phyloP scores from a whole-genome alignment of 2,888 invertebrate genomes.

The Dryococelus australis region DNA sequence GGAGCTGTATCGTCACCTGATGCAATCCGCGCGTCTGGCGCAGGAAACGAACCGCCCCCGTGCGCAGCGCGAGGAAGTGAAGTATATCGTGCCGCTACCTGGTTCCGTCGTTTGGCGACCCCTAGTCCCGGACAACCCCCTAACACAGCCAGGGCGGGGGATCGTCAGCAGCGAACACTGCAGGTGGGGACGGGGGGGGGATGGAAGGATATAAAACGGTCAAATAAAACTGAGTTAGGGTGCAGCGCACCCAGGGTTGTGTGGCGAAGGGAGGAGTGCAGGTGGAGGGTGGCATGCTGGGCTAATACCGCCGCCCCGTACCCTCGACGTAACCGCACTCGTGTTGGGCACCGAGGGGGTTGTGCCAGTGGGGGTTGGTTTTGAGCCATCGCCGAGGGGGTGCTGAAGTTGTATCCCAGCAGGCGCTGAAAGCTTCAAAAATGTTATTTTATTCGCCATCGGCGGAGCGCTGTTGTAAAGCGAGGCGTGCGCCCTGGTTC shows the following conservation, averaged over 20 bases:
- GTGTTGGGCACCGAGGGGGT: neutral
- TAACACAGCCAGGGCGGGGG: neutral
- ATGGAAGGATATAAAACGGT: conserved; percentile 8
- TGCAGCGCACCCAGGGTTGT: neutral
- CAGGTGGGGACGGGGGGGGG: neutral
- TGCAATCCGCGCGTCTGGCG: too few relatives aligned
- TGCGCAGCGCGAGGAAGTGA: too few relatives aligned
- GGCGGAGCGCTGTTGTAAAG: too few relatives aligned
- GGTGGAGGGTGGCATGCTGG: neutral
- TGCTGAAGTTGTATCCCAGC: neutral
- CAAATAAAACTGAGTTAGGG: conserved; percentile 16
- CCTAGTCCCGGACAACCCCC: neutral
- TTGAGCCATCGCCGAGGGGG: neutral
- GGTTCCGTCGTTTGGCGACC: neutral
- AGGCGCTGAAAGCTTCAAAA: neutral
- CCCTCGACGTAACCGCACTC: neutral
- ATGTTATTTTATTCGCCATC: too few relatives aligned
- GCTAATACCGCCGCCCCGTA: neutral
- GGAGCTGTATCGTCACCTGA: too few relatives aligned
- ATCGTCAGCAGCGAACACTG: neutral
- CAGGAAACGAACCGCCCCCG: too few relatives aligned
- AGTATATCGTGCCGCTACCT: too few relatives aligned
- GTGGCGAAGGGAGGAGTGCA: neutral
- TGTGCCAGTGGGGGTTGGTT: too few relatives aligned
- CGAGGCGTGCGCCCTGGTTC: too few relatives aligned